Base-by-base conservation (phyloP, 2,888 invertebrate genomes). In the Minunthozetes semirufus region DNA sequence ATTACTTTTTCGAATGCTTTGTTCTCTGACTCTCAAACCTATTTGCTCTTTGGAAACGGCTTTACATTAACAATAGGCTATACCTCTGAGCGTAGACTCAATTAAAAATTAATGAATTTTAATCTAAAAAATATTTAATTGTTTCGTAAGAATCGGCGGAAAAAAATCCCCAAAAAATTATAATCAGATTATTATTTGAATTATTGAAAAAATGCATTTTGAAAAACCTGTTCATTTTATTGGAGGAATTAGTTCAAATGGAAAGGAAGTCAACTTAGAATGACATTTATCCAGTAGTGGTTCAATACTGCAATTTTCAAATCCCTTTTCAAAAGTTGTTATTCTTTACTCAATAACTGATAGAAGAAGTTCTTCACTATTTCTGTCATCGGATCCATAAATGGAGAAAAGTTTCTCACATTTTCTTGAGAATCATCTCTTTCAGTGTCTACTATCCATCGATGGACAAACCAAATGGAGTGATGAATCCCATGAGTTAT, bases 401-500 rank as follows among this genome's bases (percentile, higher is more conserved):
- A 63, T 63, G 63, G 63, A 63, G 13, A 29, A 56, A 56, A 2
- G 9, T 11, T 63, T 63, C 42, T 29, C 27, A 33, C 63, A 27
- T 27, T 63, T 63, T 61, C n/a, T 33, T 33, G 27, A 63, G 5
- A 17, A 22, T 22, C 13, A 27, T 63, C 63, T 33, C 27, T 63
- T 33, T 61, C 19, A 25, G 61, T 15, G 29, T 38, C 38, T 27
- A 29, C 9, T 25, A n/a, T 61, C 33, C 33, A 56, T 56, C 19
- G 25, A 50, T 19, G 50, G 22, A 56, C 22, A 56, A 25, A 56
- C 56, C 56, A 13, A 33, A 38, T 33, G 17, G 29, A 63, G 29
- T 63, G 63, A 63, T 5, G 19, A 27, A 63, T 63, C 63, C 63
- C 63, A 63, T 63, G 63, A 63, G 63, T 33, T 29, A 63, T 63